Evolutionary conservation across 2,113 vertebrate genomes (phyloP), one percentile per base, ranked within the genome.

Genomic region (Syngnathus scovelli): DNA sequence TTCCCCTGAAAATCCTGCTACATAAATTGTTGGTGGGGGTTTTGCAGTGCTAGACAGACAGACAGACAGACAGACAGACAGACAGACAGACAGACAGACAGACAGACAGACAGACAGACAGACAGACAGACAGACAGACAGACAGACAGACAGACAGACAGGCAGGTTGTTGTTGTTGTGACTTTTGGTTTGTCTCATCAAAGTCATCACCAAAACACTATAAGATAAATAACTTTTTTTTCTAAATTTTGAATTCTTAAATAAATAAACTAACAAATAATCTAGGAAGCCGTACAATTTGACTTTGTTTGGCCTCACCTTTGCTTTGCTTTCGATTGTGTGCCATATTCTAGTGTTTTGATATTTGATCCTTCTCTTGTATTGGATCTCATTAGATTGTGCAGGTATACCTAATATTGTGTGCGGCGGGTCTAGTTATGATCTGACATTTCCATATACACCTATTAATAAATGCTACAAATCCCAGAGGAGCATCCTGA

Each of bases 391-490:
- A 56, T 27, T 33, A 56, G 12, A 33, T 13, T 56, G 23, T 15
- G 54, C 54, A 61, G 59, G 59, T 61, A 1, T n/a, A n/a, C 59
- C 19, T 61, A 41, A 21, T 41, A 37, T n/a, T n/a, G 37, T 33
- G 19, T 61, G 38, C 60, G 13, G n/a, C 3, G 60, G 15, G 59
- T 39, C 6, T 36, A 58, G 5, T 16, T 58, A 33, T 36, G 27
- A 58, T 36, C 5, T 58, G 55, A 58, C 55, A 58, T 36, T 33
- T 36, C 12, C 55, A 36, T 58, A 58, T 8, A 15, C 55, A 66
- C 69, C 78, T 85, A 85, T 85, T 90, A 90, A 90, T 89, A 86
- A 87, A 58, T 58, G 13, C 55, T 68, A 82, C 74, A 83, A 88
- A 71, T 83, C 86, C 77, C 78, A 67, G 48, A 74, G 77, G 78